A percentile compares a stretch with the other conserved stretches of the same genome.
Conservation (phyloP, 23 tunicate genomes). For the Halocynthia roretzi region DNA sequence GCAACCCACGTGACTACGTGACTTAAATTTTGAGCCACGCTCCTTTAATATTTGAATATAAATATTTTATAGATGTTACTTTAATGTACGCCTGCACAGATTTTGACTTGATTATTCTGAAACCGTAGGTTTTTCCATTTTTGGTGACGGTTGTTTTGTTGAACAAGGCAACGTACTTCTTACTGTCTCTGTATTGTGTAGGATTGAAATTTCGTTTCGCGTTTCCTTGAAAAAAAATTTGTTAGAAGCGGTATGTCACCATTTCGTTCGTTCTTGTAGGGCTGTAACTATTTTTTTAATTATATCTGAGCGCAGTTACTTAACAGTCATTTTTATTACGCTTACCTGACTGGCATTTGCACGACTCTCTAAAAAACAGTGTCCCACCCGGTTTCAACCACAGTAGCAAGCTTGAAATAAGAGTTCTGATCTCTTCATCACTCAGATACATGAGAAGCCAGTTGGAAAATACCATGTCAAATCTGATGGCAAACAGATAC, state of each 20-base stretch:
- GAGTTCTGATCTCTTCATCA: slow-evolving; percentile 19
- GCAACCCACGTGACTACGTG: no score
- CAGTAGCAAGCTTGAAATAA: slow-evolving; percentile 12
- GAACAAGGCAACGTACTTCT: not conserved
- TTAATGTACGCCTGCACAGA: slow-evolving; percentile 13
- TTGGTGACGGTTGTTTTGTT: not conserved
- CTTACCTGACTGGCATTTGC: slow-evolving; percentile 23
- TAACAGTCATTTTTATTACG: not conserved
- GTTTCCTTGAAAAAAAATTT: not conserved
- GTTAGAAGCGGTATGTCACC: not conserved
- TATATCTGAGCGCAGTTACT: not conserved
- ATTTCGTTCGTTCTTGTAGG: not conserved
- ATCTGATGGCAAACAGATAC: not conserved
- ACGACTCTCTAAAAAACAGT: slow-evolving; percentile 24
- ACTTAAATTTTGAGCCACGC: not conserved
- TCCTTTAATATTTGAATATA: not conserved
- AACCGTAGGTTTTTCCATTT: slow-evolving; percentile 16
- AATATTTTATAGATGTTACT: not conserved
- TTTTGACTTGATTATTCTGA: slow-evolving; percentile 25
- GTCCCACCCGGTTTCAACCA: slow-evolving; percentile 26
- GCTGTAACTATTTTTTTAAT: no score
- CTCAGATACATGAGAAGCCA: slow-evolving; percentile 36
- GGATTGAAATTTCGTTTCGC: slow-evolving; percentile 22
- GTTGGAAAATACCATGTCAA: slow-evolving; percentile 27
- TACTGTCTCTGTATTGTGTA: slow-evolving; percentile 11